Evolutionary conservation across 1,140 invertebrate species (phyloP), one percentile per base, ranked within the genome.

Genomic region (Oscheius sp.): DNA sequence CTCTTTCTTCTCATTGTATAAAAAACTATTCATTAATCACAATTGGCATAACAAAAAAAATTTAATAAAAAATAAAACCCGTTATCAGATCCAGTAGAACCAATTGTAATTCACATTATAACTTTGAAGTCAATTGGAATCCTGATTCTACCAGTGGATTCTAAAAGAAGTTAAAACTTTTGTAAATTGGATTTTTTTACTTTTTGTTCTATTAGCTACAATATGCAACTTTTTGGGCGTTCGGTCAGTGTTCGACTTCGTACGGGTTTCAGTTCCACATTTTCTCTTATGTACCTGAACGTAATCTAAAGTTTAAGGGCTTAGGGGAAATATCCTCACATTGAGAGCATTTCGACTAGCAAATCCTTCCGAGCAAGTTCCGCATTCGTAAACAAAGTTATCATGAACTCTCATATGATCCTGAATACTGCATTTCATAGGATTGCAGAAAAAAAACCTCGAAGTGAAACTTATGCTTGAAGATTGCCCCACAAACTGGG

Each of bases 381-480:
- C 55, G 20, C 67, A 26, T n/a, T 61, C 23, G 18, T 61, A 35
- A 2, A 7, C n/a, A 34, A 59, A 58, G 10, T 49, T 55, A 38
- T 68, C 67, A 26, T 68, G 67, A 26, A 34, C 23, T 52, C 31
- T 49, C 35, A 68, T 49, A 23, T 68, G 67, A 3, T 18, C 55
- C 67, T 68, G 52, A 29, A 68, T 23, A 23, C n/a, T 26, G 1
- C 10, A 45, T 29, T 18, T 31, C 29, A 49, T 15, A 15, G n/a
- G 32, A 10, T 18, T 2, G 18, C 28, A 20, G 13, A 49, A 49
- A 66, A 26, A 13, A 31, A 28, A 68, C 67, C 52, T 31, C 67
- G 45, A 59, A 68, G 55, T 68, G 55, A 2, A 20, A 55, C 35
- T 20, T 35, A 20, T 61, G 52, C 28, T 68, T 31, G 23, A 59